Conservation (phyloP, 2,888 invertebrate genomes). For the Rhagonycha lutea region DNA sequence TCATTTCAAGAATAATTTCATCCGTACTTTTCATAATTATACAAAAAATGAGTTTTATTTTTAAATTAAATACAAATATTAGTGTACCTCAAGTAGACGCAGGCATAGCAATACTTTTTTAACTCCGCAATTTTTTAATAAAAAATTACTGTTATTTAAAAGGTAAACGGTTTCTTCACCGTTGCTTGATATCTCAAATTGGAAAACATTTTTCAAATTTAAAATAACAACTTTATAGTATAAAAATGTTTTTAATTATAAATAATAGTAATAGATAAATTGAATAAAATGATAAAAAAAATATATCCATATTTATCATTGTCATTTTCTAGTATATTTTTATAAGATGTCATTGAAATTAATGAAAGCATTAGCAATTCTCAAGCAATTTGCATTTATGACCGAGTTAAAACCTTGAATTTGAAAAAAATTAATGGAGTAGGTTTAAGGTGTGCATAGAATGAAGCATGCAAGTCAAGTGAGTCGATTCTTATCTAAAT, state of each 20-base stretch:
- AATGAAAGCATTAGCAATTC: conserved; percentile 12
- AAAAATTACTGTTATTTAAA: background rate
- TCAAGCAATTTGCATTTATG: conserved; percentile 6
- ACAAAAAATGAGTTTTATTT: background rate
- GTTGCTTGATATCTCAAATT: background rate
- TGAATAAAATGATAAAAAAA: background rate
- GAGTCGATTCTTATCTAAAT: conserved; percentile 1
- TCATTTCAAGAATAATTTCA: background rate
- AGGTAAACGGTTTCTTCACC: background rate
- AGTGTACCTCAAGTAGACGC: background rate
- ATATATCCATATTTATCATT: background rate
- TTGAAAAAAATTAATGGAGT: conserved; percentile 11
- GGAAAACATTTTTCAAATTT: background rate
- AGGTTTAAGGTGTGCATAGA: conserved; percentile 16
- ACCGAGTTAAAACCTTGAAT: conserved; percentile 10
- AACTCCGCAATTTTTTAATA: background rate
- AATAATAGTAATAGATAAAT: background rate
- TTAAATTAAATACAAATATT: background rate
- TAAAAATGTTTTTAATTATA: background rate
- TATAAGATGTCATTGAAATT: conserved; percentile 9
- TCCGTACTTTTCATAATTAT: background rate
- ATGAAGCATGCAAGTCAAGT: conserved; percentile 9
- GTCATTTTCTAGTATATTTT: background rate
- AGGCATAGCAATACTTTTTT: background rate
- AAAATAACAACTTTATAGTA: background rate